Evolutionary conservation across 2,888 invertebrate genomes (phyloP), one percentile per base, ranked within the genome.

Genomic region (Limnephilus marmoratus): DNA sequence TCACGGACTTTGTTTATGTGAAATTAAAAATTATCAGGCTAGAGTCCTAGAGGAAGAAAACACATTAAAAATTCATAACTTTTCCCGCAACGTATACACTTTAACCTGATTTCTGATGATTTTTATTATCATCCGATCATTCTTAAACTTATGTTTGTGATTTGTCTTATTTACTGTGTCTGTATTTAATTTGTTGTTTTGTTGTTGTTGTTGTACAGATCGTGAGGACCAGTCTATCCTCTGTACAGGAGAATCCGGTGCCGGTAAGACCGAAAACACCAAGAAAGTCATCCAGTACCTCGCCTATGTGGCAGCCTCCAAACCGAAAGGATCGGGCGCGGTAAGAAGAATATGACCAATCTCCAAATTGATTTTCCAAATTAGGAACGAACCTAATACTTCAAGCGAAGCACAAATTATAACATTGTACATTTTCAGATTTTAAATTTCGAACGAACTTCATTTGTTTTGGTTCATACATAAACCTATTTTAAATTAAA

Each of bases 241-340:
- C 94, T 99, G 99, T 97, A 99, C 99, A 94, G 99, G 99, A 94
- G 99, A 99, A 96, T 99, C 99, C n/a, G 99, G 99, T 94, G 99
- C 99, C 94, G 99, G 99, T 94, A 99, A 99, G 97, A 99, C 99
- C 90, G 99, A 99, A 96, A 99, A 99, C 96, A 99, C 99, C 93
- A 99, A 99, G 97, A 99, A 99, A 97, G 99, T 99, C 91, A 99
- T 99, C 95, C 99, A 99, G 96, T 99, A 99, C 96, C 97, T 99
- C 95, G 99, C 99, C 85, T 99, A 99, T 96, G 99, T 99, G 92
- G 99, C 99, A 94, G 99, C 99, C 90, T 99, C 99, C 45, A 99
- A 99, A 96, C 98, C 99, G 90, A 98, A 99, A 96, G 97, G 98
- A 95, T 97, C 98, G 82, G 98, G 98, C 95, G 98, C 98, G 97